A percentile compares a stretch with the other conserved stretches of the same genome.
Evolutionary conservation across 2,113 vertebrate species (phyloP).

Genomic region (Todiramphus chloris): DNA sequence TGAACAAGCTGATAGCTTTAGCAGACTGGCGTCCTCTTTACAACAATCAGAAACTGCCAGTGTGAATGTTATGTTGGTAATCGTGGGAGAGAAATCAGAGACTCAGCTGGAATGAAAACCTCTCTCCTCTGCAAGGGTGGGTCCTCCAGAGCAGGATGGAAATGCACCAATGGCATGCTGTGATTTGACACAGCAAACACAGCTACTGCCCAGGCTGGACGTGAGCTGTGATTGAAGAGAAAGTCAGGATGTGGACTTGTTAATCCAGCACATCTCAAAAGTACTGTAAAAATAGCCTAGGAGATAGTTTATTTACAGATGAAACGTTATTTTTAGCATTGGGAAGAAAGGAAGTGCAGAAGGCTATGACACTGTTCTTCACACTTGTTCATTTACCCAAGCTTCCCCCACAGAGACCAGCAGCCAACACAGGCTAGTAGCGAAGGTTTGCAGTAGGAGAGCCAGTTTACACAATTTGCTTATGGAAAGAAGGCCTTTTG

Average conservation of each 20-base stretch:
- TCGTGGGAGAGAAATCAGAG: neutral
- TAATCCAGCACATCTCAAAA: conserved; percentile 15
- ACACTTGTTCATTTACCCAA: conserved; percentile 51
- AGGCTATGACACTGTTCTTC: conserved; percentile 18
- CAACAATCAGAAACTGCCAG: neutral
- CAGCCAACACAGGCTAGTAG: neutral
- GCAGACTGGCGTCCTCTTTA: neutral
- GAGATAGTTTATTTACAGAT: conserved; percentile 44
- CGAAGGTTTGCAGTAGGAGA: conserved; percentile 9
- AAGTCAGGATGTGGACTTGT: neutral
- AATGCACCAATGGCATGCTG: neutral
- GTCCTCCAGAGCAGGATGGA: neutral
- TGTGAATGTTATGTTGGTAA: neutral
- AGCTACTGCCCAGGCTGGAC: neutral
- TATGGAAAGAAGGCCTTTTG: neutral
- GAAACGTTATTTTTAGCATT: conserved; percentile 6
- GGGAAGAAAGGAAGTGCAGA: conserved; percentile 13
- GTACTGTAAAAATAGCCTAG: neutral
- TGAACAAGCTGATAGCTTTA: neutral
- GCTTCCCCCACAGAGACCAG: neutral
- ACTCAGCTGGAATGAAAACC: neutral
- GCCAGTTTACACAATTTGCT: neutral
- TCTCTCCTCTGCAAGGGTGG: neutral
- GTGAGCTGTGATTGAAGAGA: neutral
- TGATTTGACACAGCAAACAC: neutral